Percentiles rank a stretch among this genome's conserved stretches.
phyloP scores from a whole-genome alignment of 35 echinoderm and acorn worm species.

The Anneissia japonica region DNA sequence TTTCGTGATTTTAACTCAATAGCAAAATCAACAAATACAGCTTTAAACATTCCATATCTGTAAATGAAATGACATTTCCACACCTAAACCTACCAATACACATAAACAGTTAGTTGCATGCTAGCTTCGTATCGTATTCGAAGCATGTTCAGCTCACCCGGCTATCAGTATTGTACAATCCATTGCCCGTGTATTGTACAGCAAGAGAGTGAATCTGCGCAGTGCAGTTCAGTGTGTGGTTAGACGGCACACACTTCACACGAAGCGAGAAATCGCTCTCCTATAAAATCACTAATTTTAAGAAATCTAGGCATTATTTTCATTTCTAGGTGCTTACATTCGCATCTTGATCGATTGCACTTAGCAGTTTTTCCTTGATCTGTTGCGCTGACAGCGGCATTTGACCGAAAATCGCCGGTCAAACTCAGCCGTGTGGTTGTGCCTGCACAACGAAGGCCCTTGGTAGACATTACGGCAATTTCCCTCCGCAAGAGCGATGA shows the following conservation, averaged over 20 bases:
- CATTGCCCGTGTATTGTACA: not conserved
- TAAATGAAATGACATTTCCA: too few species aligned
- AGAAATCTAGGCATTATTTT: not conserved
- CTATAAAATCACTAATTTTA: not conserved
- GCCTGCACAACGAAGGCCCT: not conserved
- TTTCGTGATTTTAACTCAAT: too few species aligned
- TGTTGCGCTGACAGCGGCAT: not conserved
- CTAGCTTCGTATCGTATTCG: not conserved
- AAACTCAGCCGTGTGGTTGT: not conserved
- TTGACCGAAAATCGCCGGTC: not conserved
- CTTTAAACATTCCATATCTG: too few species aligned
- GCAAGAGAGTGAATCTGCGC: not conserved
- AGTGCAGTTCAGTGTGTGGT: not conserved
- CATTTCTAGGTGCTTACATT: not conserved
- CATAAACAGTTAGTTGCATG: too few species aligned
- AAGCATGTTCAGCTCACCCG: not conserved
- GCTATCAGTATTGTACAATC: not conserved
- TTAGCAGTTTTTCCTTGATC: not conserved
- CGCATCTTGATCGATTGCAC: constrained; percentile 1
- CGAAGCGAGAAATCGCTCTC: not conserved
- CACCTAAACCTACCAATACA: too few species aligned
- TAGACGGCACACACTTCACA: not conserved
- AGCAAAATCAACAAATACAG: too few species aligned
- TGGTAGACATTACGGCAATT: not conserved
- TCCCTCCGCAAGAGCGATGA: not conserved